Percentiles rank a stretch among this genome's conserved stretches.
Conservation (phyloP, 35 echinoderm and acorn worm species). For the Diadema setosum region DNA sequence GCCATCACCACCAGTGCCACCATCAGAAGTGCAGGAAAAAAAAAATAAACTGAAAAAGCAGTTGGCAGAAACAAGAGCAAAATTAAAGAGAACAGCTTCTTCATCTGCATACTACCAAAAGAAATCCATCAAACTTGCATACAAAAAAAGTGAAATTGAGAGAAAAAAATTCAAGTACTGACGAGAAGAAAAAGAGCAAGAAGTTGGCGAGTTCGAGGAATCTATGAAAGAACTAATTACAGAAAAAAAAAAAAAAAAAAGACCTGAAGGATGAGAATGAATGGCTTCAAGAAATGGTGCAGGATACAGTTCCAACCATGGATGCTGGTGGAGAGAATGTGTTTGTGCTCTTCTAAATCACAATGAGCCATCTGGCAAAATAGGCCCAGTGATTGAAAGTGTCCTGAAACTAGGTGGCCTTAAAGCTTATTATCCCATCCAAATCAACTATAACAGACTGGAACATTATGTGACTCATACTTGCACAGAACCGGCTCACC, state of each 20-base stretch:
- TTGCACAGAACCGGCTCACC: conserved; percentile 14
- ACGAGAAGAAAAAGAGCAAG: neutral
- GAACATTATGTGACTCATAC: conserved; percentile 31
- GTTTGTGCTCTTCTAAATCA: conserved; percentile 7
- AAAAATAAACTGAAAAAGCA: neutral
- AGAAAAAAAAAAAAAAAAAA: neutral
- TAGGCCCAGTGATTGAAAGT: neutral
- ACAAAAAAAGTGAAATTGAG: neutral
- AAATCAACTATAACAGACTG: conserved; percentile 20
- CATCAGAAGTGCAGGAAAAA: neutral
- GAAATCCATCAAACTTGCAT: neutral
- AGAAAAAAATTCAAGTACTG: neutral
- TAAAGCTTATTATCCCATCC: neutral
- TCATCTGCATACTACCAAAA: neutral
- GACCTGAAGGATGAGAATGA: conserved; percentile 22
- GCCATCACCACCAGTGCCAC: neutral
- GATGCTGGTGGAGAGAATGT: conserved; percentile 15
- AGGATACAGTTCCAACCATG: neutral
- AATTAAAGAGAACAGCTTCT: conserved; percentile 29
- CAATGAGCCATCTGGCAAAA: conserved; percentile 25
- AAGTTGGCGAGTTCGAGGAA: neutral
- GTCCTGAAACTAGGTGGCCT: conserved; percentile 25
- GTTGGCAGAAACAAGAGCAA: neutral
- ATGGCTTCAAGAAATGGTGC: conserved; percentile 39
- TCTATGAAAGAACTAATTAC: neutral